Conservation (phyloP, 2,888 invertebrate species). For the Melinaea marsaeus region DNA sequence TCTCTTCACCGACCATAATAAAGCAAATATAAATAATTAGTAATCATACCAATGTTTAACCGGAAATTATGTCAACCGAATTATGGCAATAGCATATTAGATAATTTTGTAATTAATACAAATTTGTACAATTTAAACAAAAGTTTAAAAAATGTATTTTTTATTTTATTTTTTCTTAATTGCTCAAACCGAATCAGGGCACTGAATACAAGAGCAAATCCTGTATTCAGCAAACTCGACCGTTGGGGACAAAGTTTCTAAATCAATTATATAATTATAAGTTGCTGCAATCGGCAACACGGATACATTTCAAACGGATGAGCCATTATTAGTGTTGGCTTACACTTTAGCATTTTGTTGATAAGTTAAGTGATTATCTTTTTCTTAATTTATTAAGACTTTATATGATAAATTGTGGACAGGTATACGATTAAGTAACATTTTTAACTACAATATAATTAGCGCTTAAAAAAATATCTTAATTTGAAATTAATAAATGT, state of each 20-base stretch:
- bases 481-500: too few species aligned
- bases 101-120: too few species aligned
- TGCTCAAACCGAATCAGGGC: conserved; percentile 4
- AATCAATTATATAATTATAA: conserved; percentile 28
- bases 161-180: not conserved
- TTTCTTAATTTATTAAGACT: too few species aligned
- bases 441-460: not conserved
- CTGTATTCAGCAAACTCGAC: conserved; percentile 20
- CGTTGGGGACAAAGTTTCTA: conserved; percentile 18
- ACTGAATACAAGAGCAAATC: conserved; percentile 11
- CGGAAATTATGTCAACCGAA: too few species aligned
- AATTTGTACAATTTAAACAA: not conserved
- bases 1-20: too few species aligned
- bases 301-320: conserved; percentile 13
- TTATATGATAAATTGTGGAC: not conserved
- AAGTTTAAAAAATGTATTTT: not conserved
- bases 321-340: not conserved
- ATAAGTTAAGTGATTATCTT: too few species aligned
- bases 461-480: not conserved
- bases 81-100: too few species aligned
- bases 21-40: too few species aligned
- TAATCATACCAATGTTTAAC: too few species aligned
- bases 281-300: conserved; percentile 14
- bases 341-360: too few species aligned
- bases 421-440: not conserved